Evolutionary conservation across 1,140 invertebrate species (phyloP), one percentile per base, ranked within the genome.

Genomic region (Sinonovacula constricta): DNA sequence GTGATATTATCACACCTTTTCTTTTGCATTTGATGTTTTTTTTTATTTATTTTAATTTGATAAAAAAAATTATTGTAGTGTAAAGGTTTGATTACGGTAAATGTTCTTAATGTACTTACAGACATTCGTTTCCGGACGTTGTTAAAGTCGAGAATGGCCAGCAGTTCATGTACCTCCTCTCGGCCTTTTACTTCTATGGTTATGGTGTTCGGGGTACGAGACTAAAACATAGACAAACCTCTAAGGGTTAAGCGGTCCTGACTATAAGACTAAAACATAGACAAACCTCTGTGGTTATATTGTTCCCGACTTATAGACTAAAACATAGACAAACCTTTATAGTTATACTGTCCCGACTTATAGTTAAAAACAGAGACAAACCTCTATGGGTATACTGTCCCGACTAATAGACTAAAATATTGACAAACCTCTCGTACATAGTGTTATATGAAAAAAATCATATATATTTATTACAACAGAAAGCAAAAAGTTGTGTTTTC

Each of bases 121-220:
- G 98, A 99, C 98, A 99, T 99, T 91, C 98, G 93, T 93, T 99
- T 99, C 76, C 98, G 93, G 81, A 98, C 95, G 92, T 99, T 99
- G 93, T 99, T 99, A 91, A 99, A 99, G 92, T 99, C 98, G 75
- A 99, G 93, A 90, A 99, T 99, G 91, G 97, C 97, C 56, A 99
- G 93, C 57, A 99, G 93, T 89, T 99, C 97, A 91, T 99, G 97
- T 10, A 96, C 94, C 93, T 98, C 96, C 86, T 86, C 78, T 53
- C 80, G 30, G 0, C 89, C 89, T 24, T 83, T 65, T 3, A 91
- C 87, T 60, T 92, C 90, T 68, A 93, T 89, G 14, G 92, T 92
- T 7, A 92, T 91, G 14, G 89, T 91, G 54, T 86, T 87, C n/a
- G 92, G 92, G 18, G 92, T 93, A 69, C 92, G 83, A 53, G 88